Evolutionary conservation across 2,797 vertebrate genomes (phyloP).

Genomic region (Myiotriccus ornatus): DNA sequence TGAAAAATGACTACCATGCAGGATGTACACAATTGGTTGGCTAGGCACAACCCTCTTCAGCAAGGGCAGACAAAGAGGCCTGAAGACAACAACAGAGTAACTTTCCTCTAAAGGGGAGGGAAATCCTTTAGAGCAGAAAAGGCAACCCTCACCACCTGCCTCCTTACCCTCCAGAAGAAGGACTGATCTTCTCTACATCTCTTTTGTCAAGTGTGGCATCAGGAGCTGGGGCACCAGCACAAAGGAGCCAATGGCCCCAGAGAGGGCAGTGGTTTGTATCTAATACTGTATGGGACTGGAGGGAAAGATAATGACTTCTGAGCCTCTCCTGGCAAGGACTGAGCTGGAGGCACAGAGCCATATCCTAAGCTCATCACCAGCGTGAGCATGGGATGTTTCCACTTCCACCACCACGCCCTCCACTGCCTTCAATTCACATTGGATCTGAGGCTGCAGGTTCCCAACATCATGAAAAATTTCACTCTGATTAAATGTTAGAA

Average conservation of each 20-base stretch:
- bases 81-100: neutral
- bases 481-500: neutral
- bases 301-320: neutral
- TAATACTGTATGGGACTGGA: neutral
- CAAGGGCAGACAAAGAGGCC: neutral
- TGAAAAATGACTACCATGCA: neutral
- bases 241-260: neutral
- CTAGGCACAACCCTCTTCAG: neutral
- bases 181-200: neutral
- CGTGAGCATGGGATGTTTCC: neutral
- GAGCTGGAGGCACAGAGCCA: neutral
- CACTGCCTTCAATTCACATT: neutral
- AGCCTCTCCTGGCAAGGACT: neutral
- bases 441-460: neutral
- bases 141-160: neutral
- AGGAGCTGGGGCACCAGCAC: neutral
- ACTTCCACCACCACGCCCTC: neutral
- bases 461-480: neutral
- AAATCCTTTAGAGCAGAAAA: neutral
- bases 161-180: neutral
- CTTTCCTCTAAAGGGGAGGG: neutral
- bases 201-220: fast-evolving
- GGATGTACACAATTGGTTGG: neutral
- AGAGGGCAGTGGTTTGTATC: neutral
- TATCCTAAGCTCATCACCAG: neutral